phyloP scores from a whole-genome alignment of 1,140 invertebrate species.

The Leptinotarsa undecemlineata region DNA sequence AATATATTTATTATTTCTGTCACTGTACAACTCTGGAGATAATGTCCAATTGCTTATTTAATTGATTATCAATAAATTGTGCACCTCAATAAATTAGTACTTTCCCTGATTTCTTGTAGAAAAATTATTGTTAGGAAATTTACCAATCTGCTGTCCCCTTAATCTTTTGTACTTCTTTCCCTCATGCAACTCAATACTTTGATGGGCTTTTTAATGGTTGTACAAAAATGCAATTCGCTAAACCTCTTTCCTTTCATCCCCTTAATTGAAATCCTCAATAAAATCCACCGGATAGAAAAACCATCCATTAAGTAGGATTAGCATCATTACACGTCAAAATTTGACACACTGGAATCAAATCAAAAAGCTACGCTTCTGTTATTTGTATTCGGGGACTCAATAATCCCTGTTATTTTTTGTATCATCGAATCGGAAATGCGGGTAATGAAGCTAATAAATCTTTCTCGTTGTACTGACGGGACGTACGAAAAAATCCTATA shows the following conservation, averaged over 20 bases:
- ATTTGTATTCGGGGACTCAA: not conserved
- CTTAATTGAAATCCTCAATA: not conserved
- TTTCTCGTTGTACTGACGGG: not conserved
- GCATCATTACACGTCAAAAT: not conserved
- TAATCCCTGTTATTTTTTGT: not conserved
- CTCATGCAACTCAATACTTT: not conserved
- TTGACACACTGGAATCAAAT: not conserved
- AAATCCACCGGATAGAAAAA: not conserved
- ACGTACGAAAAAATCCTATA: not conserved
- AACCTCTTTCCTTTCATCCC: not conserved
- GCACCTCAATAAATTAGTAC: too few relatives aligned
- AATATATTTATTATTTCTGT: too few relatives aligned
- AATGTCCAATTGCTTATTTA: too few relatives aligned
- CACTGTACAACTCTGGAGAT: too few relatives aligned
- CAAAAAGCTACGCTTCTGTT: not conserved
- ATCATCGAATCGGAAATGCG: not conserved
- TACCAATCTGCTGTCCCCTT: too few relatives aligned
- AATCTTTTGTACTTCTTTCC: too few relatives aligned
- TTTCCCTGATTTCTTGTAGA: too few relatives aligned
- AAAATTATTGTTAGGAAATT: too few relatives aligned
- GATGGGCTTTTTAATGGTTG: not conserved
- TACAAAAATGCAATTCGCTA: not conserved
- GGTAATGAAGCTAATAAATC: slow-evolving; percentile 1
- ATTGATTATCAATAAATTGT: too few relatives aligned
- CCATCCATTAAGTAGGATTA: not conserved